Evolutionary conservation across 2,113 vertebrate species (phyloP).

Genomic region (Muscicapa adusta): DNA sequence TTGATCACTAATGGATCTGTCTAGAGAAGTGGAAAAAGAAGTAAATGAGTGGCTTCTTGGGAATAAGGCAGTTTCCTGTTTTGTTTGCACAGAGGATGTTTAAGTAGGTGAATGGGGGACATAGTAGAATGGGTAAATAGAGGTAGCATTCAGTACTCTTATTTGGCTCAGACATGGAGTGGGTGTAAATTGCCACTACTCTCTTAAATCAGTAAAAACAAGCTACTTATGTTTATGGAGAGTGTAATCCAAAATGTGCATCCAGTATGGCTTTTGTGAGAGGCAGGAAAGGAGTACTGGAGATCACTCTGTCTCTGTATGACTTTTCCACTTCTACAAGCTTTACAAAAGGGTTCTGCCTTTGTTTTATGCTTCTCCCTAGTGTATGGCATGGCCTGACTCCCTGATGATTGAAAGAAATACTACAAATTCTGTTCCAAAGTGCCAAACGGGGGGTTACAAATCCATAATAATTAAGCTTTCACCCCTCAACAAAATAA

Average conservation of each 20-base stretch:
- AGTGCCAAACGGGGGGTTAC: background rate
- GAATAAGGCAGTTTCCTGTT: background rate
- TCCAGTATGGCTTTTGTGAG: background rate
- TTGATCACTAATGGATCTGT: background rate
- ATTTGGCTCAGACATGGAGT: background rate
- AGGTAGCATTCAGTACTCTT: background rate
- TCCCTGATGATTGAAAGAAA: background rate
- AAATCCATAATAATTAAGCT: conserved; percentile 25
- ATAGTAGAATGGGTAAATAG: background rate
- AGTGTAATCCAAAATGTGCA: background rate
- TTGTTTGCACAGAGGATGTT: background rate
- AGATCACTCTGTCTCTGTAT: background rate
- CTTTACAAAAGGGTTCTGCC: background rate
- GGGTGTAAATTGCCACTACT: background rate
- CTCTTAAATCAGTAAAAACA: background rate
- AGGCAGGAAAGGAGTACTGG: background rate
- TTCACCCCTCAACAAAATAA: conserved; percentile 3
- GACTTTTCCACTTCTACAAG: background rate
- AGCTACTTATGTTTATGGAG: background rate
- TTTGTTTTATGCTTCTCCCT: background rate
- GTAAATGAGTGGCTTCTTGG: background rate
- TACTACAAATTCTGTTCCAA: background rate
- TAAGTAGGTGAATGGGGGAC: background rate
- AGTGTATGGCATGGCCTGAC: background rate
- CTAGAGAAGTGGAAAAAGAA: background rate